Conservation (phyloP, 2,888 invertebrate species). For the Tipula unca region DNA sequence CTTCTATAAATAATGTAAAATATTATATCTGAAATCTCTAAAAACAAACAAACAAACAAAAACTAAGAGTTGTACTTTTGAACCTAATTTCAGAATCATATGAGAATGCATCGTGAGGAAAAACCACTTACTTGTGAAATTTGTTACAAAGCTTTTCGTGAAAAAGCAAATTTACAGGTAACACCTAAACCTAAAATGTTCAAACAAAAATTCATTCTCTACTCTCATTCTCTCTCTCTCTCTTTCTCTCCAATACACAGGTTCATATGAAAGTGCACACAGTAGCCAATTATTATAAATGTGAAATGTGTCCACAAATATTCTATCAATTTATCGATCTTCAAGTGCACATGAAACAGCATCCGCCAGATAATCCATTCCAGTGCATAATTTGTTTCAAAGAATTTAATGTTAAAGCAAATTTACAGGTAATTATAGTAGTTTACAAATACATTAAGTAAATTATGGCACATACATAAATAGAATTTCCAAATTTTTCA, state of each 20-base stretch:
- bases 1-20: background rate
- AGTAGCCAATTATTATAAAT: slow-evolving; percentile 77
- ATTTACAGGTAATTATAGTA: slow-evolving; percentile 1
- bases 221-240: background rate
- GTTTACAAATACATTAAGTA: background rate
- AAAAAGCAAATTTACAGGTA: slow-evolving; percentile 44
- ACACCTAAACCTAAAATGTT: background rate
- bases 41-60: background rate
- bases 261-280: slow-evolving; percentile 60
- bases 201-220: background rate
- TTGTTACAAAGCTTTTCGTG: slow-evolving; percentile 73
- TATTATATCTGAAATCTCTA: background rate
- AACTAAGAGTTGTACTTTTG: background rate
- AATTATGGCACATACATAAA: background rate
- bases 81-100: slow-evolving; percentile 43
- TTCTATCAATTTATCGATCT: slow-evolving; percentile 30
- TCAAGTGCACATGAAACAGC: slow-evolving; percentile 30
- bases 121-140: slow-evolving; percentile 72
- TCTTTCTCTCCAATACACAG: background rate
- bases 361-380: slow-evolving; percentile 30
- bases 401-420: background rate
- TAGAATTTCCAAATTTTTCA: background rate
- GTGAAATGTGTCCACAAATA: slow-evolving; percentile 68
- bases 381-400: slow-evolving; percentile 21
- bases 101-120: slow-evolving; percentile 72